Evolutionary conservation across 2,797 vertebrate species (phyloP).

Genomic region (Mallotus villosus): DNA sequence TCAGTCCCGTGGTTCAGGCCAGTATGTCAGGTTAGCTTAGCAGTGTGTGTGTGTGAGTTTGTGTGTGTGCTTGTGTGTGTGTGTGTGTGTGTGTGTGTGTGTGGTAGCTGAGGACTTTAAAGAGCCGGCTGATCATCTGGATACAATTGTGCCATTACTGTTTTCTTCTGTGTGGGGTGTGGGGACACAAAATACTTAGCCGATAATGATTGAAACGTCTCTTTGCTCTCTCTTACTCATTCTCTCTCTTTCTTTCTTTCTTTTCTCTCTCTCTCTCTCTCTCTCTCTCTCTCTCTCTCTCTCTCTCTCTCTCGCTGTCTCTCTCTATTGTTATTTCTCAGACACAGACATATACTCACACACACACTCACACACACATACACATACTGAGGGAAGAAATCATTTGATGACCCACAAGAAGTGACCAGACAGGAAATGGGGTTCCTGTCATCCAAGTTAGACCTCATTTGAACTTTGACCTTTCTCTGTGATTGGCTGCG

Average conservation of each 20-base stretch:
- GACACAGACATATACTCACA: background rate
- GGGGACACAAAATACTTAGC: slow-evolving; percentile 48
- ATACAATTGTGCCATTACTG: slow-evolving; percentile 71
- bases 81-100: slow-evolving; percentile 26
- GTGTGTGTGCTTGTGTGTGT: slow-evolving; percentile 20
- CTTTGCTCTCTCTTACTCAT: background rate
- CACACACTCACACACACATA: background rate
- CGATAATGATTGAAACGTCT: background rate
- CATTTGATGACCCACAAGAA: slow-evolving; percentile 39
- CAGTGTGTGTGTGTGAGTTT: slow-evolving; percentile 36
- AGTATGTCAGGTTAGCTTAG: slow-evolving; percentile 38
- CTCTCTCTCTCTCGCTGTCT: no score
- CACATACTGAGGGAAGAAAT: background rate
- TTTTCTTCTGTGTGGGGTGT: slow-evolving; percentile 57
- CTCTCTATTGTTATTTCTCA: background rate
- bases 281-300: no score
- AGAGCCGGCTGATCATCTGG: slow-evolving; percentile 65
- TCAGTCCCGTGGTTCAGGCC: slow-evolving; percentile 40
- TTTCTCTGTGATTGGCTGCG: background rate
- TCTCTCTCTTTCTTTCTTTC: background rate
- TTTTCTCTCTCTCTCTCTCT: no score
- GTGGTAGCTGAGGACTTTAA: slow-evolving; percentile 11
- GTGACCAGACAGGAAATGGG: slow-evolving; percentile 24
- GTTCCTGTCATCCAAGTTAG: slow-evolving; percentile 1
- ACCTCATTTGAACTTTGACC: slow-evolving; percentile 28